Percentiles rank a stretch among this genome's conserved stretches.
Conservation (phyloP, 2,888 invertebrate genomes). For the Cryptus armator region DNA sequence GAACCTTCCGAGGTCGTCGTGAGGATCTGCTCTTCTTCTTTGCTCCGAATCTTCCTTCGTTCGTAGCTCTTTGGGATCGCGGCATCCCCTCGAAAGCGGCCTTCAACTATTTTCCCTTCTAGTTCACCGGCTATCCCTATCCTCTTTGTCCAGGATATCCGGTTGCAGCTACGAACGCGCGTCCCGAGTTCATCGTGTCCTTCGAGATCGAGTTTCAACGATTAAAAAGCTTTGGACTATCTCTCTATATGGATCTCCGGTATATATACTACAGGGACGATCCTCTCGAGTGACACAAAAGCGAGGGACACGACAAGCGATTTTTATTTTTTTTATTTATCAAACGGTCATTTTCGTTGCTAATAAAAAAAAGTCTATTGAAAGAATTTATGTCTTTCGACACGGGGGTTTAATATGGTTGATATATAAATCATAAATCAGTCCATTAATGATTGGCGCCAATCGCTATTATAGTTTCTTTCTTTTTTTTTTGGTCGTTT, state of each 20-base stretch:
- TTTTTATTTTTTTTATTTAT: neutral
- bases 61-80: constrained; percentile 20
- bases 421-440: constrained; percentile 57
- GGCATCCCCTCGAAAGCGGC: constrained; percentile 11
- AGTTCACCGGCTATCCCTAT: constrained; percentile 1
- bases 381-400: neutral
- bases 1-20: constrained; percentile 65
- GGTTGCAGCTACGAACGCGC: constrained; percentile 50
- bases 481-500: constrained; percentile 23
- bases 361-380: neutral
- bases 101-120: constrained; percentile 31
- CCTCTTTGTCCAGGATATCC: constrained; percentile 65
- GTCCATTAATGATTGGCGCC: constrained; percentile 34
- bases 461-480: constrained; percentile 19
- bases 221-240: constrained; percentile 21
- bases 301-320: neutral
- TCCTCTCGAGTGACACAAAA: neutral
- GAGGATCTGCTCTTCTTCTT: constrained; percentile 32
- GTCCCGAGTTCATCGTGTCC: constrained; percentile 22
- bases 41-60: constrained; percentile 26
- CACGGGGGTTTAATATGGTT: neutral
- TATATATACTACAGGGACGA: neutral
- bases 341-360: neutral
- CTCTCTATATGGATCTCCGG: neutral
- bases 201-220: constrained; percentile 41